Percentiles rank a stretch among this genome's conserved stretches.
phyloP scores from a whole-genome alignment of 2,888 invertebrate genomes.

The Diogma glabrata region DNA sequence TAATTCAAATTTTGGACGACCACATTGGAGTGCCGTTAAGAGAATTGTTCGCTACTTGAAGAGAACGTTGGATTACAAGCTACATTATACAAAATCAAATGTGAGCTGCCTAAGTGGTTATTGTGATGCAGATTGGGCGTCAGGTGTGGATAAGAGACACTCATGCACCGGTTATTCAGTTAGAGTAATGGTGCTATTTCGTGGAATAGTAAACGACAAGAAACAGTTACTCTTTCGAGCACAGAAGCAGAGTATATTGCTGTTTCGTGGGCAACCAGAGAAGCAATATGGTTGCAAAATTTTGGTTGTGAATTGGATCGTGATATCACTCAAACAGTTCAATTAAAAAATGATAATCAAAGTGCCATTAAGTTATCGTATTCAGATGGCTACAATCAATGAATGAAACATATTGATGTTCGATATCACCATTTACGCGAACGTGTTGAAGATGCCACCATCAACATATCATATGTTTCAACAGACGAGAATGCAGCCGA shows the following conservation, averaged over 20 bases:
- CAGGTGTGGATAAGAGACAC: neutral
- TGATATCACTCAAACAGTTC: neutral
- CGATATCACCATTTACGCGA: neutral
- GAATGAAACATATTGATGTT: neutral
- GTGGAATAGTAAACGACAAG: too few species aligned
- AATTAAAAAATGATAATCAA: neutral
- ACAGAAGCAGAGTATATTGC: neutral
- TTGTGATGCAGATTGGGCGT: neutral
- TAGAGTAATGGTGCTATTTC: neutral
- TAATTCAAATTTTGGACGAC: too few species aligned
- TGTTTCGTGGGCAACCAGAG: neutral
- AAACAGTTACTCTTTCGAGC: too few species aligned
- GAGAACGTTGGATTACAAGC: neutral
- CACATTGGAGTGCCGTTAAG: too few species aligned
- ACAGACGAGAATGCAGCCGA: neutral
- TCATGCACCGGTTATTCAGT: neutral
- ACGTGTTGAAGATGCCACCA: neutral
- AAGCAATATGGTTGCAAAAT: neutral
- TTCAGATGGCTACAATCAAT: neutral
- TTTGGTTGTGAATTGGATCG: neutral
- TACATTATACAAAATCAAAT: neutral
- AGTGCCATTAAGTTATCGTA: neutral
- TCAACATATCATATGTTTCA: neutral
- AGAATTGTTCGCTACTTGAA: too few species aligned
- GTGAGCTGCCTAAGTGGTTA: neutral